Conservation (phyloP, 2,113 vertebrate genomes). For the Tilapia sparmanii region DNA sequence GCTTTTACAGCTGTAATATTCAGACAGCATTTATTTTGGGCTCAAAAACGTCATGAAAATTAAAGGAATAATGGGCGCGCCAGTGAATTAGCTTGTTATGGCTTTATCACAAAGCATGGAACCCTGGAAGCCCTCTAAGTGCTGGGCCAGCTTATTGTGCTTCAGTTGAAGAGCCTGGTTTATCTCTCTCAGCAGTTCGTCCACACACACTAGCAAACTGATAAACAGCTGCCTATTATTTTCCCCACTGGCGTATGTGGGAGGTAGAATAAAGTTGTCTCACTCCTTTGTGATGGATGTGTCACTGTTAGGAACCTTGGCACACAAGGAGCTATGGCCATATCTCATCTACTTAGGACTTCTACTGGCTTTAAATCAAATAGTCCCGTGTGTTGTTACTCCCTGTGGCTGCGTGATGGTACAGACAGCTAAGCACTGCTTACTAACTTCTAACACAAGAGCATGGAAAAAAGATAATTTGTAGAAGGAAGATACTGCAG, state of each 20-base stretch:
- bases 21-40: neutral
- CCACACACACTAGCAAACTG: slow-evolving; percentile 38
- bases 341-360: slow-evolving; percentile 23
- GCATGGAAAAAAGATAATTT: neutral
- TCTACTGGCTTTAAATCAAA: slow-evolving; percentile 17
- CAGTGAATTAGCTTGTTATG: slow-evolving; percentile 36
- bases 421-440: slow-evolving; percentile 1
- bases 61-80: neutral
- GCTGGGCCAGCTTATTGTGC: slow-evolving; percentile 19
- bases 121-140: slow-evolving; percentile 6
- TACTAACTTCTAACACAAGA: neutral
- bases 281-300: neutral
- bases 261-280: slow-evolving; percentile 9
- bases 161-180: slow-evolving; percentile 36
- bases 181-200: slow-evolving; percentile 53
- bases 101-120: slow-evolving; percentile 24
- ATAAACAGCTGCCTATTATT: slow-evolving; percentile 49
- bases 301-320: slow-evolving; percentile 10
- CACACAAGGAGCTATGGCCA: neutral
- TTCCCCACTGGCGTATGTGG: neutral
- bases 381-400: slow-evolving; percentile 3
- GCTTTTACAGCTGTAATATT: neutral
- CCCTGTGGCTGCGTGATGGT: neutral
- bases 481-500: neutral
- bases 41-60: neutral